Percentiles rank a stretch among this genome's conserved stretches.
Conservation (phyloP, 30 jellyfish, hydroid and myxozoan genomes). For the Rhopilema esculentum region DNA sequence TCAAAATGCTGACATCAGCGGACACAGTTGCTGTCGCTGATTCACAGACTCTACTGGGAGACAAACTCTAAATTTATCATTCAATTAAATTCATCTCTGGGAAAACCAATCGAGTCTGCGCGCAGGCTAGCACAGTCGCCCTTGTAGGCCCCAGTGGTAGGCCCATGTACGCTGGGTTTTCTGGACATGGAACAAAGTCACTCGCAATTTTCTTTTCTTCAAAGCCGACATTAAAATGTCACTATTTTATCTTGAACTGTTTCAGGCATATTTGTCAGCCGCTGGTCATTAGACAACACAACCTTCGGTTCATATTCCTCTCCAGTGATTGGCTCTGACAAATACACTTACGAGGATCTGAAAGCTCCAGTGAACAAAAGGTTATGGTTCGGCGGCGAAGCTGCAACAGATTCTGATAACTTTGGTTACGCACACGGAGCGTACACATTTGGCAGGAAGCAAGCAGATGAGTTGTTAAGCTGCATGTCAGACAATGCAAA, state of each 20-base stretch:
- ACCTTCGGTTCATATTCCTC: slow-evolving; percentile 59
- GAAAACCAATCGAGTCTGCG: too few relatives aligned
- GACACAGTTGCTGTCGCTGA: too few relatives aligned
- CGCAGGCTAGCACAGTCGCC: too few relatives aligned
- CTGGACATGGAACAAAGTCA: too few relatives aligned
- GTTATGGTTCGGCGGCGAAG: slow-evolving; percentile 80
- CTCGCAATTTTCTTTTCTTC: too few relatives aligned
- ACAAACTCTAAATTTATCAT: too few relatives aligned
- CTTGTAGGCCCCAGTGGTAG: too few relatives aligned
- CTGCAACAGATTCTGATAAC: slow-evolving; percentile 51
- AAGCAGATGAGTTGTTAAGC: slow-evolving; percentile 32
- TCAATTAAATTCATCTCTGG: too few relatives aligned
- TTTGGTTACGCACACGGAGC: slow-evolving; percentile 73
- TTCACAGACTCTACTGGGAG: too few relatives aligned
- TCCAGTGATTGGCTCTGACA: slow-evolving; percentile 69
- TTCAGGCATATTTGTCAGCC: slow-evolving; percentile 51
- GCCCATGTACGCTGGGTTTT: too few relatives aligned
- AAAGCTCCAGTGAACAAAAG: slow-evolving; percentile 61
- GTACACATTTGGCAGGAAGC: neutral
- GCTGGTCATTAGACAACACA: slow-evolving; percentile 68
- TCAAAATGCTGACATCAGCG: too few relatives aligned
- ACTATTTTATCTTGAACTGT: neutral
- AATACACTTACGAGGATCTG: slow-evolving; percentile 22
- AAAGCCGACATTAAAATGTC: too few relatives aligned
- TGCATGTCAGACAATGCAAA: slow-evolving; percentile 47